These are phyloP conservation scores for Holacanthus passer DNA, from an alignment of 2,113 vertebrate species.

Conservation along the genomic window DNA sequence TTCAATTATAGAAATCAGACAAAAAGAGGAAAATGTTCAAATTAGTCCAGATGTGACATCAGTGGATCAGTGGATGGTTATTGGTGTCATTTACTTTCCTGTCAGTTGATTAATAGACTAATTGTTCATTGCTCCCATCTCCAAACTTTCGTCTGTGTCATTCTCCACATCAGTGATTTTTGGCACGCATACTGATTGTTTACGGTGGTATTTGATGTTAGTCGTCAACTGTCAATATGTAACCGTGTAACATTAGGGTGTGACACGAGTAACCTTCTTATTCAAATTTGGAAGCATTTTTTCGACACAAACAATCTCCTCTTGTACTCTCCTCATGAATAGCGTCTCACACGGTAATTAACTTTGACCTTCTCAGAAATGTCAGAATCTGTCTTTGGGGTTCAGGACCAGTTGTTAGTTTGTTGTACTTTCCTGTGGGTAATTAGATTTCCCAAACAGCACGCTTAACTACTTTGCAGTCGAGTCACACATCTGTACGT, in stretches of 20 bases:
- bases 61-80: no score
- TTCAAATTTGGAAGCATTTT: constrained; percentile 40
- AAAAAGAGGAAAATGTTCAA: no score
- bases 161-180: not conserved
- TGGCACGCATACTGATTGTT: not conserved
- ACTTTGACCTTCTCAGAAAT: constrained; percentile 75
- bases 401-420: constrained; percentile 50
- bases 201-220: constrained; percentile 11
- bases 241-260: constrained; percentile 1
- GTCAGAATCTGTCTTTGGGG: constrained; percentile 68
- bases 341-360: constrained; percentile 63
- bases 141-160: not conserved
- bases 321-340: constrained; percentile 21
- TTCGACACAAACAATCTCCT: constrained; percentile 42
- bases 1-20: not conserved
- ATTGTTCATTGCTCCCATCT: not conserved
- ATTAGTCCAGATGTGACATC: no score
- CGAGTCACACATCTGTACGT: constrained; percentile 20
- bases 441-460: constrained; percentile 59
- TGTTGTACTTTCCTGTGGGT: constrained; percentile 51
- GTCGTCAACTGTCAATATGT: constrained; percentile 1
- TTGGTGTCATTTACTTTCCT: not conserved
- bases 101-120: not conserved
- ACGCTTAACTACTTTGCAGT: constrained; percentile 42
- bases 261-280: constrained; percentile 36